A percentile compares a stretch with the other conserved stretches of the same genome.
These are phyloP conservation scores for Conopomorpha cramerella DNA, from an alignment of 1,140 invertebrate species.

Conservation along the genomic window DNA sequence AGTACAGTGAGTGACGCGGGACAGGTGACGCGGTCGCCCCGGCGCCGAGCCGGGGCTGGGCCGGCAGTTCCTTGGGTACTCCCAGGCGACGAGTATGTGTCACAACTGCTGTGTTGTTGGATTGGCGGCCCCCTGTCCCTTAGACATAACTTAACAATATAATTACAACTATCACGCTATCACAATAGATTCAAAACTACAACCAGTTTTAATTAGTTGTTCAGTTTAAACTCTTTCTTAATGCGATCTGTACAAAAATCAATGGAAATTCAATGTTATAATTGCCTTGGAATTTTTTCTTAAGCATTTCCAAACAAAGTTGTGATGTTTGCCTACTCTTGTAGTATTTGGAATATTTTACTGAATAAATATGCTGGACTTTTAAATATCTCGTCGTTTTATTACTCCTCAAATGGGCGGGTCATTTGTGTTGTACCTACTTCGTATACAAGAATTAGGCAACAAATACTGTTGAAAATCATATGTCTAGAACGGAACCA, in stretches of 20 bases:
- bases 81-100: constrained; percentile 32
- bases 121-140: constrained; percentile 48
- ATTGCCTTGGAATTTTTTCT: constrained; percentile 48
- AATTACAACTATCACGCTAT: constrained; percentile 2
- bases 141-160: constrained; percentile 6
- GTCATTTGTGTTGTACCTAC: too few relatives aligned
- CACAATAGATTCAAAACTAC: constrained; percentile 2
- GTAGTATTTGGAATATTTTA: constrained; percentile 59
- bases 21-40: constrained; percentile 27
- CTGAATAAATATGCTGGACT: constrained; percentile 55
- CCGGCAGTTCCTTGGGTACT: constrained; percentile 38
- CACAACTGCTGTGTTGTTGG: constrained; percentile 56
- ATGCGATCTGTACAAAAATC: constrained; percentile 31
- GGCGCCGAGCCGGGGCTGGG: constrained; percentile 8
- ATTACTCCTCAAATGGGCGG: too few relatives aligned
- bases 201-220: too few relatives aligned
- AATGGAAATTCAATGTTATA: constrained; percentile 33
- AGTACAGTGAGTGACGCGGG: too few relatives aligned
- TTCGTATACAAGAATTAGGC: too few relatives aligned
- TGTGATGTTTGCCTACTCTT: constrained; percentile 57
- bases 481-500: too few relatives aligned
- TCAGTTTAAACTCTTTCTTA: too few relatives aligned
- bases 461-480: too few relatives aligned
- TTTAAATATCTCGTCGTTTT: constrained; percentile 35
- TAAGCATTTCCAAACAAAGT: constrained; percentile 48